Evolutionary conservation across 1,140 invertebrate genomes (phyloP).

Genomic region (Prorops nasuta): DNA sequence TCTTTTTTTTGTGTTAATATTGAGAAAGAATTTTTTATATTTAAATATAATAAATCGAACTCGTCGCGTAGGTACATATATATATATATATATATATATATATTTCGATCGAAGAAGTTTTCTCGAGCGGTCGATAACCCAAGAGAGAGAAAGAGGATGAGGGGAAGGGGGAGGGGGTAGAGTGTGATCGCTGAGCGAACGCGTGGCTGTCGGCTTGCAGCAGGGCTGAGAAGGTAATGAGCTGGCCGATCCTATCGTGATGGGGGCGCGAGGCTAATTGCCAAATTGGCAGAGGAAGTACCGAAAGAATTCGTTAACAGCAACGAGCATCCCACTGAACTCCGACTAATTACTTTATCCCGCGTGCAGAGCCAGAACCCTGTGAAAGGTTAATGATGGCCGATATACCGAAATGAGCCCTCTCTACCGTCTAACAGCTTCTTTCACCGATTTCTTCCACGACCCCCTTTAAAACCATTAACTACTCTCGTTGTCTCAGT

Average conservation of each 20-base stretch:
- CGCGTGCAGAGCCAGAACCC: conserved; percentile 21
- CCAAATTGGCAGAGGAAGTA: conserved; percentile 29
- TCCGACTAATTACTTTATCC: conserved; percentile 44
- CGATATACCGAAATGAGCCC: conserved; percentile 22
- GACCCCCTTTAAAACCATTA: too few relatives aligned
- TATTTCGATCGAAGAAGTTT: too few relatives aligned
- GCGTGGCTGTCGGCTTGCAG: too few relatives aligned
- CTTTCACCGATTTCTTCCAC: neutral
- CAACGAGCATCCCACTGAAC: conserved; percentile 3
- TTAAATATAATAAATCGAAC: too few relatives aligned
- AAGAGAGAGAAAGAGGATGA: conserved; percentile 14
- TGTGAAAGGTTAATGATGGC: conserved; percentile 26
- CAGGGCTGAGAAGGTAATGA: conserved; percentile 9
- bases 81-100: too few relatives aligned
- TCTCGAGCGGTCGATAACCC: too few relatives aligned
- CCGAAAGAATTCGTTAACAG: conserved; percentile 22
- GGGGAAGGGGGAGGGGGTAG: neutral
- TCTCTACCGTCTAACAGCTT: conserved; percentile 18
- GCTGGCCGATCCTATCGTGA: conserved; percentile 18
- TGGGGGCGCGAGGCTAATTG: conserved; percentile 37
- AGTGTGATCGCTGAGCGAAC: too few relatives aligned
- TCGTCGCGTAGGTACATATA: too few relatives aligned
- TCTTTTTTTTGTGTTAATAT: too few relatives aligned
- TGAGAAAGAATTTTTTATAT: too few relatives aligned
- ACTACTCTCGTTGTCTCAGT: neutral